phyloP scores from a whole-genome alignment of 2,797 vertebrate species.

The Chelon labrosus region DNA sequence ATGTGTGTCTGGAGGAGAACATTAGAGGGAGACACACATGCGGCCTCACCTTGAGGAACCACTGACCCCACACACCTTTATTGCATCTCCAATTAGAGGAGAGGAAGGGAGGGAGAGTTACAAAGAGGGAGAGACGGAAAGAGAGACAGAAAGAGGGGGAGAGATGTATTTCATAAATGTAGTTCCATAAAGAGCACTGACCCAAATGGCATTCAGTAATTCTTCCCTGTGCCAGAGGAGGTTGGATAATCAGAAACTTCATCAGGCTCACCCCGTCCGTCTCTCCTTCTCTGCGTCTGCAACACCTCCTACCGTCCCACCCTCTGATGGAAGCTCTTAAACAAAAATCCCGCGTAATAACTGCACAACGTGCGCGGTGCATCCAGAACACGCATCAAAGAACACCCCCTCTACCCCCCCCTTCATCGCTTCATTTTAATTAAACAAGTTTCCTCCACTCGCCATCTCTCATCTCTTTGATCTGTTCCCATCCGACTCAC shows the following conservation, averaged over 20 bases:
- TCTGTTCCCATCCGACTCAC: slow-evolving; percentile 71
- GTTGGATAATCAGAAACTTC: slow-evolving; percentile 80
- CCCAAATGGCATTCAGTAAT: slow-evolving; percentile 83
- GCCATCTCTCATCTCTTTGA: slow-evolving; percentile 81
- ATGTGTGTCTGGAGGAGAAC: slow-evolving; percentile 60
- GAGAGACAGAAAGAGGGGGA: slow-evolving; percentile 68
- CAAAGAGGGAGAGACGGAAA: slow-evolving; percentile 61
- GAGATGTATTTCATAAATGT: slow-evolving; percentile 83
- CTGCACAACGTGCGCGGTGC: slow-evolving; percentile 64
- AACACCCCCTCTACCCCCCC: slow-evolving; percentile 48
- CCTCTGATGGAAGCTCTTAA: slow-evolving; percentile 73
- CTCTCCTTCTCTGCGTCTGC: slow-evolving; percentile 61
- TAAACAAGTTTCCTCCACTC: slow-evolving; percentile 80
- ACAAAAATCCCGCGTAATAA: slow-evolving; percentile 77
- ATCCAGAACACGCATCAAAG: slow-evolving; percentile 82
- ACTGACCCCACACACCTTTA: slow-evolving; percentile 85
- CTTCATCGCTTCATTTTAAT: slow-evolving; percentile 78
- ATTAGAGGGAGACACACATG: slow-evolving; percentile 62
- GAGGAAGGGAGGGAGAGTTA: slow-evolving; percentile 70
- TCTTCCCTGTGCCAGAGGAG: slow-evolving; percentile 76
- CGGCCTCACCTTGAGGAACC: slow-evolving; percentile 85
- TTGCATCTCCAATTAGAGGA: slow-evolving; percentile 82
- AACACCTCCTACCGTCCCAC: slow-evolving; percentile 67
- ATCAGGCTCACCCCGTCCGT: slow-evolving; percentile 72
- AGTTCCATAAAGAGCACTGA: slow-evolving; percentile 85